Conservation (phyloP, 2,113 vertebrate genomes). For the Carlito syrichta region DNA sequence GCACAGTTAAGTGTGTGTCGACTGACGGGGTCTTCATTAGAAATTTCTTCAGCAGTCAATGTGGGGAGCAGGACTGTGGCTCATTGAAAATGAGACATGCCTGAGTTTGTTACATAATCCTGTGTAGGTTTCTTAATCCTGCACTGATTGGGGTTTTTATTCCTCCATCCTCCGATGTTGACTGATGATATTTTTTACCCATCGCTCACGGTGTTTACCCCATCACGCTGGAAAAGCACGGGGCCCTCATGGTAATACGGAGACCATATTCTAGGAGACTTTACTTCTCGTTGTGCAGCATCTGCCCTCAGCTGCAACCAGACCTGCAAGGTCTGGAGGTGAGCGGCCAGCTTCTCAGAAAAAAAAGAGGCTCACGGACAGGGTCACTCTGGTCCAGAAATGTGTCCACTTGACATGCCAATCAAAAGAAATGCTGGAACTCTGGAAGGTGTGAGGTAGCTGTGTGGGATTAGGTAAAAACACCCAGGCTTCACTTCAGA, state of each 20-base stretch:
- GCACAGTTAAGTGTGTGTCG: fast-evolving
- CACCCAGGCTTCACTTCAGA: slow-evolving; percentile 53
- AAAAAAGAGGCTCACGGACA: fast-evolving
- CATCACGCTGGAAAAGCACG: fast-evolving
- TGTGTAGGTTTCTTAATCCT: not conserved
- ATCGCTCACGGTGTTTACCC: not conserved
- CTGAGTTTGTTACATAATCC: not conserved
- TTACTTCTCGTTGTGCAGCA: fast-evolving
- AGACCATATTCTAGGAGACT: fast-evolving
- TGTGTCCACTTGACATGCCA: not conserved
- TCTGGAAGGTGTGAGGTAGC: not conserved
- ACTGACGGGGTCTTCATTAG: not conserved
- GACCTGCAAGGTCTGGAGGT: not conserved
- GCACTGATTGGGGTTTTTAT: fast-evolving
- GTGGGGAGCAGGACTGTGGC: not conserved
- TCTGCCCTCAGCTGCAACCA: not conserved
- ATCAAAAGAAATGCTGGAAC: not conserved
- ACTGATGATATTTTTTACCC: fast-evolving
- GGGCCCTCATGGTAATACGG: not conserved
- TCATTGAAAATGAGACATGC: fast-evolving
- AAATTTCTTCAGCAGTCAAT: not conserved
- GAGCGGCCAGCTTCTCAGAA: not conserved
- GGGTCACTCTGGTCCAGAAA: not conserved
- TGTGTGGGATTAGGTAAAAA: slow-evolving; percentile 41
- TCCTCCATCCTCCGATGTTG: not conserved